Conservation (phyloP, 1,140 invertebrate species). For the Drosophila ogumai region DNA sequence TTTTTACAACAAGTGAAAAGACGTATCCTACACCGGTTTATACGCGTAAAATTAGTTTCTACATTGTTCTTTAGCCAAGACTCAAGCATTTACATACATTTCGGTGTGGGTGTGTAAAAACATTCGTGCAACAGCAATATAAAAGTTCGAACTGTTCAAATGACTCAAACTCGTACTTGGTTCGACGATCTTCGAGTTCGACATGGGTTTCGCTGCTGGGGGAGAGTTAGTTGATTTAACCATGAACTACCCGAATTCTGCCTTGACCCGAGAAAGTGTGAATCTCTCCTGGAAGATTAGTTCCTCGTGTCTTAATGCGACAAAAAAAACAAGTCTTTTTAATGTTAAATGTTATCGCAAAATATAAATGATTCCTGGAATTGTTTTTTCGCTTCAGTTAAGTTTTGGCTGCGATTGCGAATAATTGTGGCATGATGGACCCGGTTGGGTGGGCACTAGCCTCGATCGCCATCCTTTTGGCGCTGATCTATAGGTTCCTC, state of each 20-base stretch:
- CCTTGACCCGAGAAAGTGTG: background rate
- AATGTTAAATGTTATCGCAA: background rate
- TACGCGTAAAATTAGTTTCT: too few species aligned
- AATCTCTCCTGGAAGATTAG: background rate
- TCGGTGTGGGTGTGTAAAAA: too few species aligned
- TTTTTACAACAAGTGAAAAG: too few species aligned
- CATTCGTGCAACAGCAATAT: too few species aligned
- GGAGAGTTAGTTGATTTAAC: too few species aligned
- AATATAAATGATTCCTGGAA: background rate
- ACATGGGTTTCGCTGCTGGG: too few species aligned
- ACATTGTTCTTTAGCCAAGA: too few species aligned
- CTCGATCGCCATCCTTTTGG: constrained; percentile 15
- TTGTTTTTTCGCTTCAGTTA: constrained; percentile 20
- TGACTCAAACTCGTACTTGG: too few species aligned
- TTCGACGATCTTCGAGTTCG: too few species aligned
- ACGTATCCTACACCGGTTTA: too few species aligned
- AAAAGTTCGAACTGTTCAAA: too few species aligned
- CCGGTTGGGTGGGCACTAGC: constrained; percentile 14
- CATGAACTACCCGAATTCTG: background rate
- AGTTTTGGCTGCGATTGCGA: constrained; percentile 1
- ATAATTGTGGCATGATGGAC: constrained; percentile 26
- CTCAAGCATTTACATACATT: too few species aligned
- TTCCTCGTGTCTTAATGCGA: background rate
- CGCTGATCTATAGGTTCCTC: constrained; percentile 71
- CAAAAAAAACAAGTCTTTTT: background rate